Conservation (phyloP, 2,888 invertebrate genomes). For the Helobdella robusta region DNA sequence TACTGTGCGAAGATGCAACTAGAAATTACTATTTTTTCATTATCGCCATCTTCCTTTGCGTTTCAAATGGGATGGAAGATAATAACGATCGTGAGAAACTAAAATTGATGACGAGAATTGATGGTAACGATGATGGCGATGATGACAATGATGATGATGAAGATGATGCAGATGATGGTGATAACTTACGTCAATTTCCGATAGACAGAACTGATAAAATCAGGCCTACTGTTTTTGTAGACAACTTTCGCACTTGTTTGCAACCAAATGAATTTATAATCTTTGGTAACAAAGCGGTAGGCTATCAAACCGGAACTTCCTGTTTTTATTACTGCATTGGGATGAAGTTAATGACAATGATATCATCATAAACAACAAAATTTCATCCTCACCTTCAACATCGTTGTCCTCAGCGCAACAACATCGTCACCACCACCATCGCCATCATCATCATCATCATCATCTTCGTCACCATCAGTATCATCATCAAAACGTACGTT, state of each 20-base stretch:
- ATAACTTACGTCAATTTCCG: conserved; percentile 83
- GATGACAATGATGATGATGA: no score
- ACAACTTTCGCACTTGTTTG: conserved; percentile 88
- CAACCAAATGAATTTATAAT: conserved; percentile 86
- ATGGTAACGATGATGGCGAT: no score
- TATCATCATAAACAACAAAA: no score
- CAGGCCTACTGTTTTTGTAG: conserved; percentile 98
- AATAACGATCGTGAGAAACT: no score
- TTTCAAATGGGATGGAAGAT: no score
- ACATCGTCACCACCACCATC: background rate
- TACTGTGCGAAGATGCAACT: no score
- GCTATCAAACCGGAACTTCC: conserved; percentile 98
- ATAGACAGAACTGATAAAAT: conserved; percentile 96
- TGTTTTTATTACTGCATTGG: conserved; percentile 77
- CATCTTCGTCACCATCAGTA: background rate
- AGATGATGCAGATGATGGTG: no score
- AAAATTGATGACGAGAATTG: no score
- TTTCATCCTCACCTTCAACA: no score
- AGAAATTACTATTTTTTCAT: no score
- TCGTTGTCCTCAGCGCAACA: no score
- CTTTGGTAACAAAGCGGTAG: conserved; percentile 88
- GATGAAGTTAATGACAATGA: background rate
- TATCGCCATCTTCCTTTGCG: no score
- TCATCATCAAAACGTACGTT: conserved; percentile 61
- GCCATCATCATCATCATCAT: background rate